A percentile compares a stretch with the other conserved stretches of the same genome.
Evolutionary conservation across 2,113 vertebrate genomes (phyloP).

Genomic region (Forbesichthys agassizii): DNA sequence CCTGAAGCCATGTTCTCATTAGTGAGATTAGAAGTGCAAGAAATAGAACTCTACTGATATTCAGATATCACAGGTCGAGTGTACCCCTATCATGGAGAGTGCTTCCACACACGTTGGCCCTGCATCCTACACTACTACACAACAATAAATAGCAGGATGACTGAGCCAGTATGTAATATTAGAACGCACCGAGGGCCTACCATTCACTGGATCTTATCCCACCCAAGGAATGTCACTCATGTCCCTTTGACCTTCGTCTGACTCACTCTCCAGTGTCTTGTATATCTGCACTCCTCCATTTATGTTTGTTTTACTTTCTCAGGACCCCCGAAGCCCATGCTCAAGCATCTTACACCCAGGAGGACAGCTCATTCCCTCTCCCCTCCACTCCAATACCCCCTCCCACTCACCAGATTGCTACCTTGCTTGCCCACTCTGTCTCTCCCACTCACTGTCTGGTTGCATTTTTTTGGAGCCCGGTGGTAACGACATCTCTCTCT

Average conservation of each 20-base stretch:
- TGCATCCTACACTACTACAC: conserved; percentile 31
- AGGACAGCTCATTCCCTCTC: conserved; percentile 51
- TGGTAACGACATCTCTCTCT: conserved; percentile 38
- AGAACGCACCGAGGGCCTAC: conserved; percentile 38
- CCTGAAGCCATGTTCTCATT: conserved; percentile 62
- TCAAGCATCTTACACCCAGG: conserved; percentile 54
- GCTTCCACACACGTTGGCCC: conserved; percentile 20
- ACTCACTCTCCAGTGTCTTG: conserved; percentile 51
- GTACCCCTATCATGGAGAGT: background rate
- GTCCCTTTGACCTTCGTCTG: conserved; percentile 53
- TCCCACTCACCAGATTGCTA: conserved; percentile 26
- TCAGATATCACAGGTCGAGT: conserved; percentile 17
- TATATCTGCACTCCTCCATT: conserved; percentile 49
- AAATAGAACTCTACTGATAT: conserved; percentile 16
- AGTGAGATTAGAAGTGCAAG: conserved; percentile 50
- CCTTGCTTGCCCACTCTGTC: conserved; percentile 58
- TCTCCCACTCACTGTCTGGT: conserved; percentile 69
- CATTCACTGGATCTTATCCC: conserved; percentile 35
- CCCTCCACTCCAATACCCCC: conserved; percentile 5
- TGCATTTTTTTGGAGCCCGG: conserved; percentile 41
- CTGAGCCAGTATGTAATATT: conserved; percentile 48
- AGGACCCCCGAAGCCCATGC: conserved; percentile 58
- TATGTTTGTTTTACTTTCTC: conserved; percentile 76
- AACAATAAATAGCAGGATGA: conserved; percentile 48
- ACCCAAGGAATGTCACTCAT: conserved; percentile 62